These are phyloP conservation scores for Donacobius atricapilla DNA, from an alignment of 2,113 vertebrate species.

Conservation along the genomic window DNA sequence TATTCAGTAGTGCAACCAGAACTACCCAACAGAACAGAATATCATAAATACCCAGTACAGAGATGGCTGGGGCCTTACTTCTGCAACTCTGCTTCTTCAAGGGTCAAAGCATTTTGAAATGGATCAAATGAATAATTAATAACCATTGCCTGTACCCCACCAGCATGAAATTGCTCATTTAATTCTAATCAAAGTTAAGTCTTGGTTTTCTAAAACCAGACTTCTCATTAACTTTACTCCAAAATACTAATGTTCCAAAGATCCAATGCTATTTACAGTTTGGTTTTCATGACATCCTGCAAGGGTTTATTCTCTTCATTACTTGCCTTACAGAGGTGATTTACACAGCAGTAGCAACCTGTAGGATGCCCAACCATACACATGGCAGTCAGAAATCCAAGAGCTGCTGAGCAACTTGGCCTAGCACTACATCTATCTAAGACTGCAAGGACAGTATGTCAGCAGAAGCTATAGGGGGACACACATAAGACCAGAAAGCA, in stretches of 20 bases:
- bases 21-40: neutral
- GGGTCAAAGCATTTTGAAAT: conserved; percentile 12
- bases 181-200: neutral
- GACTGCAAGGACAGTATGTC: neutral
- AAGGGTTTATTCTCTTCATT: neutral
- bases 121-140: conserved; percentile 12
- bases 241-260: neutral
- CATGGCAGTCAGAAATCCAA: neutral
- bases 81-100: neutral
- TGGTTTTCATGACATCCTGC: neutral
- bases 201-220: neutral
- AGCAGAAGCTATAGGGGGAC: neutral
- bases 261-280: neutral
- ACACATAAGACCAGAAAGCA: rapidly evolving
- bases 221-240: neutral
- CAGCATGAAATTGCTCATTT: neutral
- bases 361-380: neutral
- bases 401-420: neutral
- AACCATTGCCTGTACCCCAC: neutral
- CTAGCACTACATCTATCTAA: too few species aligned
- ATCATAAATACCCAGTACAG: neutral
- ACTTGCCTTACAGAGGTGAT: neutral
- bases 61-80: neutral
- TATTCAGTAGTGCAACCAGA: neutral
- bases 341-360: neutral